A percentile compares a stretch with the other conserved stretches of the same genome.
These are phyloP conservation scores for Philopotamus ludificatus DNA, from an alignment of 1,140 invertebrate species.

Conservation along the genomic window DNA sequence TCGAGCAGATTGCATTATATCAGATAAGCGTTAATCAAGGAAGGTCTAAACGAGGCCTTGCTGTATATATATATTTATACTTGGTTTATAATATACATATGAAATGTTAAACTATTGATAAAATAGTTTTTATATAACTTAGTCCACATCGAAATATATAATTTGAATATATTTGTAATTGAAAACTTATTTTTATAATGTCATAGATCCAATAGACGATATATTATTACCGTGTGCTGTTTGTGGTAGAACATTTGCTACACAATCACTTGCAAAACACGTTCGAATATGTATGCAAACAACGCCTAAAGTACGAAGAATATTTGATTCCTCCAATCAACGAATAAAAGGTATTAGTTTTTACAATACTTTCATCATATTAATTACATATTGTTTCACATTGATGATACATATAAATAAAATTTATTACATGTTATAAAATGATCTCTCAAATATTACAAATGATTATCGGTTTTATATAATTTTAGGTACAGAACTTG, in stretches of 20 bases:
- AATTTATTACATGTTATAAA: background rate
- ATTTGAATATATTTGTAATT: too few relatives aligned
- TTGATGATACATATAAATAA: background rate
- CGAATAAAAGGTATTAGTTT: constrained; percentile 35
- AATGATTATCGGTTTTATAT: too few relatives aligned
- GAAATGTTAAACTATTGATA: too few relatives aligned
- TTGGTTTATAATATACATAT: too few relatives aligned
- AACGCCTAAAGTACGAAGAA: constrained; percentile 35
- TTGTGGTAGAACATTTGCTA: constrained; percentile 37
- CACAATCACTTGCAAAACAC: constrained; percentile 35
- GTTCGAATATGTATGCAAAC: constrained; percentile 36
- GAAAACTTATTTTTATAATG: background rate
- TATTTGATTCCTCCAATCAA: constrained; percentile 39
- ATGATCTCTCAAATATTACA: too few relatives aligned
- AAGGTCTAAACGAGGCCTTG: too few relatives aligned
- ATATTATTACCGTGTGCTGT: constrained; percentile 31
- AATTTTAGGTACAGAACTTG: constrained; percentile 57
- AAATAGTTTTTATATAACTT: too few relatives aligned
- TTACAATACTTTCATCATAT: background rate
- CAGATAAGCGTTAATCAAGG: too few relatives aligned
- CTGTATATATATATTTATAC: too few relatives aligned
- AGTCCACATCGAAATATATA: too few relatives aligned
- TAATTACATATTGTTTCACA: background rate
- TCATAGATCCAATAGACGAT: constrained; percentile 26
- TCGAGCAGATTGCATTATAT: too few relatives aligned